Percentiles rank a stretch among this genome's conserved stretches.
These are phyloP conservation scores for Todiramphus saurophagus DNA, from an alignment of 2,113 vertebrate genomes.

Conservation along the genomic window DNA sequence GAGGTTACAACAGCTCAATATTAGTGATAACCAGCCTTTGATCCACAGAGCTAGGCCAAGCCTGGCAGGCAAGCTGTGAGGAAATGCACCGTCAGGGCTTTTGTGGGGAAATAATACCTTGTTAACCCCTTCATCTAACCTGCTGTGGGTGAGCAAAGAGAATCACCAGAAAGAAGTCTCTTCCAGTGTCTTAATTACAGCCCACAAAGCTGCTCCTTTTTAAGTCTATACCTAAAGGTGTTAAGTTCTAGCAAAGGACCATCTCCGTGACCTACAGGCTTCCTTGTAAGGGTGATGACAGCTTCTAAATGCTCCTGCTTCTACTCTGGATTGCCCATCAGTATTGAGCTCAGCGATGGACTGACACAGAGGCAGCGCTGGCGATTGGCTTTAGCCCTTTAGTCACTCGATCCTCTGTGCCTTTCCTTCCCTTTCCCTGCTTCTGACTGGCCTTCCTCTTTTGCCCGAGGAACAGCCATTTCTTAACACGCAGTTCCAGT, in stretches of 20 bases:
- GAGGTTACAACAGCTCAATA: conserved; percentile 96
- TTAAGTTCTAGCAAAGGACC: neutral
- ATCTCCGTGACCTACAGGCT: neutral
- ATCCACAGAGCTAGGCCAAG: conserved; percentile 84
- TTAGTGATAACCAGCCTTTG: conserved; percentile 89
- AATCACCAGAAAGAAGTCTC: neutral
- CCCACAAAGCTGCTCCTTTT: neutral
- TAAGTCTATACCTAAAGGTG: neutral
- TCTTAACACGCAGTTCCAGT: neutral
- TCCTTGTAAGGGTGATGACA: neutral
- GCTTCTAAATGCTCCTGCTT: neutral
- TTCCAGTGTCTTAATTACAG: conserved; percentile 11
- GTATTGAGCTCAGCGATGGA: neutral
- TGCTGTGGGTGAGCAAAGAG: conserved; percentile 21
- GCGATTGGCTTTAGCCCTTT: neutral
- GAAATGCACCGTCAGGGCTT: conserved; percentile 89
- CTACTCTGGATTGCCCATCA: neutral
- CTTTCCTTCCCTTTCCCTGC: neutral
- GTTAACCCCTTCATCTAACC: conserved; percentile 81
- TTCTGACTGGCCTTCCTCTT: neutral
- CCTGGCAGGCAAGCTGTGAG: conserved; percentile 78
- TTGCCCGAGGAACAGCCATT: neutral
- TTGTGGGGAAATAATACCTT: conserved; percentile 87
- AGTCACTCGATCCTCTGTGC: neutral
- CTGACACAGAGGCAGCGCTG: neutral